A percentile compares a stretch with the other conserved stretches of the same genome.
Conservation (phyloP, 1,140 invertebrate genomes). For the Sycophila sp. region DNA sequence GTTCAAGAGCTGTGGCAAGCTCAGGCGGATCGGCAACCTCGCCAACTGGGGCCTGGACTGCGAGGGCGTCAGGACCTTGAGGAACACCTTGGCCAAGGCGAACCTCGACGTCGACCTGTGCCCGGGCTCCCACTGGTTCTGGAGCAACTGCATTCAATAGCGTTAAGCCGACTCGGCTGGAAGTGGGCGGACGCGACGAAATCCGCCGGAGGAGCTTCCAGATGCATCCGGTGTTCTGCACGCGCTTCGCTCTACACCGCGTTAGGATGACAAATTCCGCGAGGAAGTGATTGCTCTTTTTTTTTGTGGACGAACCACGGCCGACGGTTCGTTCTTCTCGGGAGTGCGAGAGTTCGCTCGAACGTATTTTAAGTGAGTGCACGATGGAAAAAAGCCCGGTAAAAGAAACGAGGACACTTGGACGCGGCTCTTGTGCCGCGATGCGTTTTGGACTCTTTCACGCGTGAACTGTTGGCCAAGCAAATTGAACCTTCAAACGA, state of each 20-base stretch:
- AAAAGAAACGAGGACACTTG: too few relatives aligned
- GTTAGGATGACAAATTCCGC: background rate
- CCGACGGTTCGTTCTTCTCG: background rate
- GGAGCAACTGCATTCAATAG: slow-evolving; percentile 61
- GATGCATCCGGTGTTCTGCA: background rate
- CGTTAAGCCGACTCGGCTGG: background rate
- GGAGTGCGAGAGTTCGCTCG: too few relatives aligned
- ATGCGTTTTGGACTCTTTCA: too few relatives aligned
- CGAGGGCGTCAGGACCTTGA: slow-evolving; percentile 57
- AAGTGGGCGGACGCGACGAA: background rate
- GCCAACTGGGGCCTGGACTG: slow-evolving; percentile 64
- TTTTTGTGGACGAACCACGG: background rate
- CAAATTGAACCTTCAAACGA: background rate
- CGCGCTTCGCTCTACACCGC: background rate
- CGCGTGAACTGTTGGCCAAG: background rate
- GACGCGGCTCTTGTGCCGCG: too few relatives aligned
- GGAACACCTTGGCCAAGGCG: slow-evolving; percentile 51
- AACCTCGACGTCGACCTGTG: slow-evolving; percentile 64
- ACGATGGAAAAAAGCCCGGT: too few relatives aligned
- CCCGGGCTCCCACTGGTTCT: slow-evolving; percentile 65
- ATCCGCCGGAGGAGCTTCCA: background rate
- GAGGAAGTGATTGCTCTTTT: background rate
- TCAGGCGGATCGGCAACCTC: slow-evolving; percentile 63
- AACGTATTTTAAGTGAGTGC: too few relatives aligned
- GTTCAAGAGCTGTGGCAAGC: slow-evolving; percentile 55